Base-by-base conservation (phyloP, 2,113 vertebrate species). In the Cygnus buccinator region DNA sequence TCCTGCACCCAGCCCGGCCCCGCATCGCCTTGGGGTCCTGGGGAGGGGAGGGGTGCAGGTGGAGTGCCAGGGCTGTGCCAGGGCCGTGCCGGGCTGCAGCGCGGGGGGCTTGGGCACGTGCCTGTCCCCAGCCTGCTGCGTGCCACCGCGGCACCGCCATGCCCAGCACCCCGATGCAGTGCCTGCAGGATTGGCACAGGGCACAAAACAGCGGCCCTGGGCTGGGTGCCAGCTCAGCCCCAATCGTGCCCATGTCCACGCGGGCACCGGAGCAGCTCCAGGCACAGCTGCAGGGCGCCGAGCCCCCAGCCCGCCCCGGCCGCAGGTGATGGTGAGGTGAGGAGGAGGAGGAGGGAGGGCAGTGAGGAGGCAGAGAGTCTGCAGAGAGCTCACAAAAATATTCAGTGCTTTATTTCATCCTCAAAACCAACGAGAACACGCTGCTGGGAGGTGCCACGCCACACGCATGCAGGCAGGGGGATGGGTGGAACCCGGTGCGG, bases 361-460 rank as follows among this genome's bases (percentile, higher is more conserved):
- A 63, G 61, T 16, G 44, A 31, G 25, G 22, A 0, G 23, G 43
- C 21, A 8, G 0, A 37, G 37, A 37, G 37, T 37, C 37, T 37
- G 37, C 37, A 37, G 37, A 52, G 82, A 78, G 62, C 58, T 93
- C 79, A 70, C 89, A 74, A 92, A 97, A 92, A 87, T 91, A 65
- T 44, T 50, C 18, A 39, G 79, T 13, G 65, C 67, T 97, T 97
- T 97, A 97, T 96, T 97, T 39, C 72, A 33, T 65, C 76, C 89
- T 57, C 63, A 41, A 73, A 84, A 31, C 29, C 57, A 50, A 9
- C 31, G 87, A 6, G 43, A 71, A 13, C 17, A 6, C 0, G 12
- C 37, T 41, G 31, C 39, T 1, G 4, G 23, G 21, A 17, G 65
- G 19, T 72, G 74, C 71, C 71, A 11, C 2, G 0, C 37, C 86